Conservation (phyloP, 2,113 vertebrate species). For the Nibea albiflora region DNA sequence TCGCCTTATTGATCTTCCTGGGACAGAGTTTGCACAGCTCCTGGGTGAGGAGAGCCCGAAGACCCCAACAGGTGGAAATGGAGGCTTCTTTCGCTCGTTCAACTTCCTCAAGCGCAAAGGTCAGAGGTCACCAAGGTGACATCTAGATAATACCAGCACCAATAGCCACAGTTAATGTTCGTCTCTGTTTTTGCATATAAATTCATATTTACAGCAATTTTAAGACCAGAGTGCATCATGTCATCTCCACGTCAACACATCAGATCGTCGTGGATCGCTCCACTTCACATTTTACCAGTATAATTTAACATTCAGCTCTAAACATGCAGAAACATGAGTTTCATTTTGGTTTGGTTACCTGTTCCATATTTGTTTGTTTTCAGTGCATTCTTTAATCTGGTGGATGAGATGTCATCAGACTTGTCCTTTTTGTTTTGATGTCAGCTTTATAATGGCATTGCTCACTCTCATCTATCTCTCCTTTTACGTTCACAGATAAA, state of each 20-base stretch:
- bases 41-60: conserved; percentile 93
- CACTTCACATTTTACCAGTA: neutral
- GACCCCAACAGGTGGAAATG: conserved; percentile 81
- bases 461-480: neutral
- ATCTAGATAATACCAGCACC: neutral
- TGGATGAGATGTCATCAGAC: neutral
- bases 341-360: neutral
- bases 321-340: neutral
- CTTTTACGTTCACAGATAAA: conserved; percentile 86
- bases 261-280: neutral
- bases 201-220: no score
- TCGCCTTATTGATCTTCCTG: conserved; percentile 95
- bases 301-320: neutral
- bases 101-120: conserved; percentile 97
- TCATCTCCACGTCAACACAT: neutral
- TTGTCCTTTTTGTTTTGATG: neutral
- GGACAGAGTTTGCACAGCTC: conserved; percentile 92
- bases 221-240: neutral
- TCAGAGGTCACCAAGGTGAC: conserved; percentile 68
- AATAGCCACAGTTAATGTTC: neutral
- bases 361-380: neutral
- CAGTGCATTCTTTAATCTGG: neutral
- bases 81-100: conserved; percentile 94
- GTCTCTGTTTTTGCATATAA: neutral
- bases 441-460: neutral